Evolutionary conservation across 2,113 vertebrate genomes (phyloP), one percentile per base, ranked within the genome.

Genomic region (Balaenoptera acutorostrata): DNA sequence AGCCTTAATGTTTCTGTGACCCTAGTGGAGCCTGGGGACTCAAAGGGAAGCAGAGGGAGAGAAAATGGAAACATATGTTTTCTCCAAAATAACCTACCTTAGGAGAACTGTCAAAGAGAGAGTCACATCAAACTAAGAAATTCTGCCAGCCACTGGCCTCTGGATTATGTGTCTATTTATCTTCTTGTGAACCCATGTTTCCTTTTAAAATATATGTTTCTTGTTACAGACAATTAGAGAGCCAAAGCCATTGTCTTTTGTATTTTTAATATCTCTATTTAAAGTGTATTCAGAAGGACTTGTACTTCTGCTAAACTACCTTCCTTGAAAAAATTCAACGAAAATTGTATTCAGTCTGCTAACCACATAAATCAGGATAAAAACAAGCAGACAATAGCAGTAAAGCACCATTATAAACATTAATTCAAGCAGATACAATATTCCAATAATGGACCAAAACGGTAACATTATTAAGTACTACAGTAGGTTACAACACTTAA

Each of bases 21-120:
- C 99, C 99, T 98, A 98, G 98, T 97, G 98, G 99, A 99, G 99
- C 99, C 99, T 98, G 99, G 99, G 99, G 99, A 99, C 99, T 98
- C 98, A 98, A 99, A 99, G 98, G 99, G 99, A 99, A 99, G 98
- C 99, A 97, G 98, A 99, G 99, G 98, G 98, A 99, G 99, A 99
- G 99, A 99, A 99, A 99, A 99, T 99, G 99, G 99, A 99, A 99
- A 99, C 99, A 99, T 99, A 99, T 99, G 99, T 99, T 99, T 99
- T 99, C 99, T 99, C 99, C 99, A 99, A 99, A 99, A 99, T 99
- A 99, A 99, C 99, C 99, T 99, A 99, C 99, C 99, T 99, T 99
- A 99, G 99, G 99, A 99, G 99, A 99, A 98, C 99, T 99, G 99
- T 99, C 99, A 99, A 98, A 99, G 97, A 97, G n/a, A 92, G 97